These are phyloP conservation scores for Drosophila saltans DNA, from an alignment of 1,140 invertebrate species.

Conservation along the genomic window DNA sequence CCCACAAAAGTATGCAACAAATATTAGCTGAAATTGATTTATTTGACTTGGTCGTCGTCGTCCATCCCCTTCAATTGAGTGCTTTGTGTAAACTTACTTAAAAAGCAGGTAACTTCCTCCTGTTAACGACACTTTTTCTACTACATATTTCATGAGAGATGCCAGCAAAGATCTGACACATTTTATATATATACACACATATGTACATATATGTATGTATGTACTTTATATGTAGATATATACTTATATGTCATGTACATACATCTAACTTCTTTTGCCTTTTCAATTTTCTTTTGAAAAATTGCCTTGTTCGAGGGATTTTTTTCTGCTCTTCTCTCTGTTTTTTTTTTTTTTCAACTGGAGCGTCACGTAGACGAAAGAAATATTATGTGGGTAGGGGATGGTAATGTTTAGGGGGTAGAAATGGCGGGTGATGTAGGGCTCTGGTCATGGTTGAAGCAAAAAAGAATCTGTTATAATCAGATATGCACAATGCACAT, in stretches of 20 bases:
- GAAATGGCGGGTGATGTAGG: background rate
- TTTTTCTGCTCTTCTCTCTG: background rate
- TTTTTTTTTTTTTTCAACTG: conserved; percentile 15
- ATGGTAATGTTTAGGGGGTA: background rate
- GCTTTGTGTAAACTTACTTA: conserved; percentile 8
- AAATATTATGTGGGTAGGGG: background rate
- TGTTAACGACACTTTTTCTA: conserved; percentile 11
- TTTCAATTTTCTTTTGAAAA: conserved; percentile 46
- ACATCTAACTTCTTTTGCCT: conserved; percentile 24
- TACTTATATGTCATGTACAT: background rate
- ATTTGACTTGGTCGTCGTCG: background rate
- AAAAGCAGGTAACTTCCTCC: background rate
- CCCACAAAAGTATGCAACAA: conserved; percentile 7
- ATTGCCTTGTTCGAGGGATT: conserved; percentile 37
- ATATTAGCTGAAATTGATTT: conserved; percentile 8
- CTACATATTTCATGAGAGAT: conserved; percentile 8
- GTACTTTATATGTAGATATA: background rate
- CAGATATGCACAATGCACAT: conserved; percentile 76
- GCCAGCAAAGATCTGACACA: conserved; percentile 8
- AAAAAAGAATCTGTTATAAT: conserved; percentile 72
- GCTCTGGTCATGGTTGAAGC: background rate
- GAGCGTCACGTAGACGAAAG: conserved; percentile 66
- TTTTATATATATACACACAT: background rate
- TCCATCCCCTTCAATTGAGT: background rate
- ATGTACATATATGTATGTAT: too few species aligned